Conservation (phyloP, 2,113 vertebrate species). For the Danionella cerebrum region DNA sequence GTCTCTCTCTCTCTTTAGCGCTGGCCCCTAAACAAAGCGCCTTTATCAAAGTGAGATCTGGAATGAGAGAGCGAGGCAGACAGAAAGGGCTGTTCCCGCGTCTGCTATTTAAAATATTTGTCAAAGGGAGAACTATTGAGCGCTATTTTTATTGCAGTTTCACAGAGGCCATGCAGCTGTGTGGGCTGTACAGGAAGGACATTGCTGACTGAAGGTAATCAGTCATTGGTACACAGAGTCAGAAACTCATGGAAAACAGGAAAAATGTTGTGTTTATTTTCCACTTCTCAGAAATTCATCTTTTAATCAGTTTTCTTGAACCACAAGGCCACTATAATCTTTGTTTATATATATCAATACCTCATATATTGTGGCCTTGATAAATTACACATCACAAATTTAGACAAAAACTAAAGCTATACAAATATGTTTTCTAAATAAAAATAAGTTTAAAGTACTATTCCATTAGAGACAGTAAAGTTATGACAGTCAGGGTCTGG, state of each 20-base stretch:
- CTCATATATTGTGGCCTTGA: too few relatives aligned
- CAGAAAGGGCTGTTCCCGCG: neutral
- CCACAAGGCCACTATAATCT: too few relatives aligned
- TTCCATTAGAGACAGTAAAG: too few relatives aligned
- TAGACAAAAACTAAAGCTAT: too few relatives aligned
- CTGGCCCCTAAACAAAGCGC: constrained; percentile 18
- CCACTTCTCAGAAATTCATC: too few relatives aligned
- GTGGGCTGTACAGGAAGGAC: neutral
- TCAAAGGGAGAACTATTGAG: neutral
- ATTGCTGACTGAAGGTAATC: neutral
- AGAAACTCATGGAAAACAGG: neutral
- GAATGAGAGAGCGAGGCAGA: neutral
- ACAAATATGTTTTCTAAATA: too few relatives aligned
- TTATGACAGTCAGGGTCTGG: too few relatives aligned
- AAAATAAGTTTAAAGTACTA: too few relatives aligned
- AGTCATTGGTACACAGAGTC: neutral
- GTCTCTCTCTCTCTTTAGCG: constrained; percentile 16
- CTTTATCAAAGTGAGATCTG: constrained; percentile 37
- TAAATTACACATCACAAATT: too few relatives aligned
- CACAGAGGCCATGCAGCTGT: constrained; percentile 1
- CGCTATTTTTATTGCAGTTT: neutral
- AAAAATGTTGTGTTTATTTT: neutral
- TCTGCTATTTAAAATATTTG: constrained; percentile 4
- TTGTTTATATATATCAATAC: too few relatives aligned
- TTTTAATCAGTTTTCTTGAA: too few relatives aligned